Evolutionary conservation across 2,113 vertebrate genomes (phyloP).

Genomic region (Nyctibius bracteatus): DNA sequence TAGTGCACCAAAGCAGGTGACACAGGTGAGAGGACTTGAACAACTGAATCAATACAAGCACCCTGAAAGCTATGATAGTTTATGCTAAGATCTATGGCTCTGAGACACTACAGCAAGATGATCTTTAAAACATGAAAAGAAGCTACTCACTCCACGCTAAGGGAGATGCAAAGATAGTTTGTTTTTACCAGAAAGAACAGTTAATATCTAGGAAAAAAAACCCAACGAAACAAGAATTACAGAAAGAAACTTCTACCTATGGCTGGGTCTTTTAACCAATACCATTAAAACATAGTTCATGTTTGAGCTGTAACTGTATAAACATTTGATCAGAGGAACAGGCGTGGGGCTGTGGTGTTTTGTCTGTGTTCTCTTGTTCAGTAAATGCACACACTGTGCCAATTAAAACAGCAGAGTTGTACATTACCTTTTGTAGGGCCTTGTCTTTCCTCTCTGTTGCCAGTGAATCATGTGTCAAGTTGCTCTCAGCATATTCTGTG

Average conservation of each 20-base stretch:
- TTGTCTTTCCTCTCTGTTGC: background rate
- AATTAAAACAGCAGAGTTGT: background rate
- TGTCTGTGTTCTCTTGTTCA: background rate
- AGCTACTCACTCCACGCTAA: background rate
- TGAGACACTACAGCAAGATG: background rate
- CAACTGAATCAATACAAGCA: background rate
- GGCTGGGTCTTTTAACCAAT: background rate
- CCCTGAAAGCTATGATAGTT: background rate
- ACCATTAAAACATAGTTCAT: background rate
- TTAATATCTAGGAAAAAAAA: background rate
- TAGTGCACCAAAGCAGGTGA: background rate
- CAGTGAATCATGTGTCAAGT: background rate
- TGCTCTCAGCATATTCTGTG: background rate
- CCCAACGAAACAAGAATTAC: background rate
- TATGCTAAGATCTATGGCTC: background rate
- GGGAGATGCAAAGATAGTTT: background rate
- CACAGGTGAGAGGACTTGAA: background rate
- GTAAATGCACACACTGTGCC: background rate
- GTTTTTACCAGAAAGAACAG: background rate
- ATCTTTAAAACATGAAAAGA: background rate
- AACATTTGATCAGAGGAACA: background rate
- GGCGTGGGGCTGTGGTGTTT: background rate
- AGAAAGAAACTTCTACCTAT: background rate
- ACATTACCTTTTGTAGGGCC: background rate
- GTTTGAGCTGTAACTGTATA: background rate